Evolutionary conservation across 2,888 invertebrate species (phyloP).

Genomic region (Lucinisca nassula): DNA sequence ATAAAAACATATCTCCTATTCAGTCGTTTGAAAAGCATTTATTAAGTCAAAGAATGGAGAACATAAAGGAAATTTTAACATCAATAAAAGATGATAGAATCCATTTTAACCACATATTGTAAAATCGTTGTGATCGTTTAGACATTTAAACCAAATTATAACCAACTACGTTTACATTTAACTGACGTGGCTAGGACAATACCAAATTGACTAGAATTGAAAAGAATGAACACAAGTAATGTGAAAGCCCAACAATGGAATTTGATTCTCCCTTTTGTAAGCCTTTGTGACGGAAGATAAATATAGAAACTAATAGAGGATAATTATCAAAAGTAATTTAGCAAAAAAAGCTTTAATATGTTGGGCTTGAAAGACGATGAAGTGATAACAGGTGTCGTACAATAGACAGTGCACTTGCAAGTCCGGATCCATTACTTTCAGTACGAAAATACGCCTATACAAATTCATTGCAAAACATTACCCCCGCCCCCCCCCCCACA

Average conservation of each 20-base stretch:
- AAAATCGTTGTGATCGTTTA: neutral
- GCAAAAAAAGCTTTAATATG: neutral
- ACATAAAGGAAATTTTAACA: slow-evolving; percentile 27
- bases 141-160: neutral
- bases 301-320: slow-evolving; percentile 8
- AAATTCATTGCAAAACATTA: too few species aligned
- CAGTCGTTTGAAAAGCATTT: slow-evolving; percentile 42
- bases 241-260: neutral
- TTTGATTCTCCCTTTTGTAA: neutral
- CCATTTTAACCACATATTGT: slow-evolving; percentile 18
- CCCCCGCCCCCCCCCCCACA: too few species aligned
- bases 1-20: slow-evolving; percentile 29
- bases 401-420: neutral
- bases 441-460: too few species aligned
- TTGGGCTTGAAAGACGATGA: neutral
- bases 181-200: neutral
- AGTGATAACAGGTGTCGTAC: neutral
- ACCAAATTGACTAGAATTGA: neutral
- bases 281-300: neutral
- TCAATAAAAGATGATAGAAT: slow-evolving; percentile 32
- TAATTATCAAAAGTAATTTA: neutral
- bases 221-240: neutral
- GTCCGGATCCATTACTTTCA: too few species aligned
- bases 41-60: slow-evolving; percentile 39
- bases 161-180: neutral